These are phyloP conservation scores for Ellobium chinense DNA, from an alignment of 2,888 invertebrate genomes.

Conservation along the genomic window DNA sequence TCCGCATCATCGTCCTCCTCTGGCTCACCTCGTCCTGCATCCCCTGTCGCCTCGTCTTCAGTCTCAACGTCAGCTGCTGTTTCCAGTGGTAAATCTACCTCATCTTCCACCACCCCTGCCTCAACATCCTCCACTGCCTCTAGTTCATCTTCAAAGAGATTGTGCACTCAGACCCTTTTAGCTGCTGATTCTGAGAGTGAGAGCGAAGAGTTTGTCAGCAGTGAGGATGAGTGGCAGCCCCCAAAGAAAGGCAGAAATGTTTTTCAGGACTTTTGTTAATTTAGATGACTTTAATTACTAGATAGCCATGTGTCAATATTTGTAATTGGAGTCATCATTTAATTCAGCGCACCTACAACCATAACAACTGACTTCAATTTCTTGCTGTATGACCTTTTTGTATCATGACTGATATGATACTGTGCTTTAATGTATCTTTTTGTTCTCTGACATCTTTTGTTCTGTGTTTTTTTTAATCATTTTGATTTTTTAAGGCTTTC, in stretches of 20 bases:
- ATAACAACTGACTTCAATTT: too few relatives aligned
- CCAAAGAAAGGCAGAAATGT: neutral
- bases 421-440: too few relatives aligned
- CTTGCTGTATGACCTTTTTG: too few relatives aligned
- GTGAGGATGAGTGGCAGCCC: slow-evolving; percentile 4
- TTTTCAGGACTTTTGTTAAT: neutral
- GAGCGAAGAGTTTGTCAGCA: neutral
- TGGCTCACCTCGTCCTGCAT: neutral
- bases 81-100: neutral
- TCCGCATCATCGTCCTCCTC: neutral
- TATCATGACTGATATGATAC: too few relatives aligned
- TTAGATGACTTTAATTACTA: too few relatives aligned
- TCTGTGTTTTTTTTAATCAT: too few relatives aligned
- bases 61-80: neutral
- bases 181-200: neutral
- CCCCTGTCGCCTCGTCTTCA: neutral
- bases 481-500: too few relatives aligned
- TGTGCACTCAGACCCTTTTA: too few relatives aligned
- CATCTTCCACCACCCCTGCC: neutral
- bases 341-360: too few relatives aligned
- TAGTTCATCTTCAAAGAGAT: neutral
- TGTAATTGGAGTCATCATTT: neutral
- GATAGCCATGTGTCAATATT: too few relatives aligned
- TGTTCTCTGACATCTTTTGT: too few relatives aligned
- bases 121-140: neutral